Base-by-base conservation (phyloP, 2,113 vertebrate species). In the Neolamprologus variostigma region DNA sequence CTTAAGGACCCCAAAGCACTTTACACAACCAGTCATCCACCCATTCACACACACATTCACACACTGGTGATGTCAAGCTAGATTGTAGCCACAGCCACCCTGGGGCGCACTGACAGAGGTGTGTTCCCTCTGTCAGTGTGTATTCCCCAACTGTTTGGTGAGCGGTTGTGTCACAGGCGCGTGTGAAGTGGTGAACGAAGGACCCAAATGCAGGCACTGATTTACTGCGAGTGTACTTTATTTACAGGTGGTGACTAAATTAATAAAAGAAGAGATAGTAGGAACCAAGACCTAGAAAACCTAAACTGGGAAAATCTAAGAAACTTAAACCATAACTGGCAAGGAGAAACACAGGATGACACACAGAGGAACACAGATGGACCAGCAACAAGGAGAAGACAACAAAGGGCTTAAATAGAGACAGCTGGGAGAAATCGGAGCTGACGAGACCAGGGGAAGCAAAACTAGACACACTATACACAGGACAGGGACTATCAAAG, bases 391-490 rank as follows among this genome's bases (percentile, higher is more conserved):
- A 59, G 55, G 14, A 59, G 55, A 57, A 3, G 23, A 28, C 55
- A 59, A 59, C 8, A 59, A 17, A 6, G 26, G 14, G 26, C 14
- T 59, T 59, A 59, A 59, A 17, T 31, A 59, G 23, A 59, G 55
- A 59, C 8, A 59, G 55, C 55, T 59, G 8, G 26, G 26, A 61
- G 57, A 61, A 17, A 61, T 61, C 1, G 0, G 26, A 9, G 57
- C 26, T 1, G 57, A 59, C 1, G 1, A 59, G 55, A 31, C 3
- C 0, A 59, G 14, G 1, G 3, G 57, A 61, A 61, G 57, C 57
- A 31, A 61, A 61, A 61, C 57, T 1, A 17, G 0, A 6, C 14
- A 33, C 57, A 19, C 0, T 61, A 61, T 0, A 0, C 57, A 61
- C 57, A 61, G 57, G 57, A 61, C 16, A 10, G 28, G 57, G 57